Evolutionary conservation across 2,888 invertebrate species (phyloP).

Genomic region (Disparrhopalites patrizii): DNA sequence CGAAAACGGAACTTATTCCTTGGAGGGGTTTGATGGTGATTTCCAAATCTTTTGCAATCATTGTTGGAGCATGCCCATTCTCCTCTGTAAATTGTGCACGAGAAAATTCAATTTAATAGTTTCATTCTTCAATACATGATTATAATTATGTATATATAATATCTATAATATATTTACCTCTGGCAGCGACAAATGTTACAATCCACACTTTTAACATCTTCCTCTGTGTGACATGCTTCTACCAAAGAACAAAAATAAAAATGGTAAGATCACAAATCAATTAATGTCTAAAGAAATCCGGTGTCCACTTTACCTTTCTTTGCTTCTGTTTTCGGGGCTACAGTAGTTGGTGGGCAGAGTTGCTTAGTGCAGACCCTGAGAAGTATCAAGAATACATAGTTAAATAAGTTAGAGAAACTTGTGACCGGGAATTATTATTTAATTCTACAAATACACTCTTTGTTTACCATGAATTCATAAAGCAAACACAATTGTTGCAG

Average conservation of each 20-base stretch:
- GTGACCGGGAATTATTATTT: too few species aligned
- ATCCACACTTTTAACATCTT: slow-evolving; percentile 45
- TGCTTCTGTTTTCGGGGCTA: not conserved
- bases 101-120: not conserved
- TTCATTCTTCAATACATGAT: not conserved
- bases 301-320: not conserved
- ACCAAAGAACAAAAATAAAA: too few species aligned
- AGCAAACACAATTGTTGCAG: slow-evolving; percentile 47
- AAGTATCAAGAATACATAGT: not conserved
- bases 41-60: slow-evolving; percentile 43
- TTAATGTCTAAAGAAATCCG: not conserved
- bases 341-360: slow-evolving; percentile 37
- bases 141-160: not conserved
- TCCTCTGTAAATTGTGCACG: slow-evolving; percentile 26
- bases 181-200: slow-evolving; percentile 46
- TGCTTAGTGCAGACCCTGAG: slow-evolving; percentile 41
- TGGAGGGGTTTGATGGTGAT: slow-evolving; percentile 36
- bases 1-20: too few species aligned
- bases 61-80: slow-evolving; percentile 44
- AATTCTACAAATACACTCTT: too few species aligned
- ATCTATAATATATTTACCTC: slow-evolving; percentile 7
- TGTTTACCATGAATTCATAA: slow-evolving; percentile 45
- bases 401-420: too few species aligned
- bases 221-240: slow-evolving; percentile 44
- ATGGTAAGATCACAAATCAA: slow-evolving; percentile 9